Conservation (phyloP, 1,140 invertebrate species). For the Drosophila bipectinata region DNA sequence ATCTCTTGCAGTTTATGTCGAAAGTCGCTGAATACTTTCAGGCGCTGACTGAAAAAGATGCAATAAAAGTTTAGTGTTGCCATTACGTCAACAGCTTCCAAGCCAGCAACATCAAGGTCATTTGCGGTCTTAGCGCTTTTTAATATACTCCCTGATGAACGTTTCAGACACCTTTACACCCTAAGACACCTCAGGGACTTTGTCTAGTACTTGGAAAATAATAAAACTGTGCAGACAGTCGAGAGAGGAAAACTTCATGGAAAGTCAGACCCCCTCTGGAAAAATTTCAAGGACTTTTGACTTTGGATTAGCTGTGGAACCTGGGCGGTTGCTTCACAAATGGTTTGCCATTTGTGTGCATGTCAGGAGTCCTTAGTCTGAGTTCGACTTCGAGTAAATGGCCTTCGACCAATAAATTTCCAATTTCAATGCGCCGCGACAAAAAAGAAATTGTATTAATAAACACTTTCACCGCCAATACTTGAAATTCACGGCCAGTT, state of each 20-base stretch:
- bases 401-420: slow-evolving; percentile 45
- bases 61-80: slow-evolving; percentile 50
- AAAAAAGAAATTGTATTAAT: slow-evolving; percentile 75
- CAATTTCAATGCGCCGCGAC: slow-evolving; percentile 31
- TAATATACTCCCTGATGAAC: slow-evolving; percentile 15
- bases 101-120: slow-evolving; percentile 6
- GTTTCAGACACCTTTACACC: slow-evolving; percentile 23
- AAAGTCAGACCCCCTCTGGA: slow-evolving; percentile 1
- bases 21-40: slow-evolving; percentile 54
- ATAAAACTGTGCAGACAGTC: slow-evolving; percentile 23
- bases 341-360: slow-evolving; percentile 27
- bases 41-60: slow-evolving; percentile 33
- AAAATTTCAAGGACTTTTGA: slow-evolving; percentile 35
- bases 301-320: slow-evolving; percentile 29
- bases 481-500: slow-evolving; percentile 64
- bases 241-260: slow-evolving; percentile 28
- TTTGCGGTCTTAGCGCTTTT: slow-evolving; percentile 2
- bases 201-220: slow-evolving; percentile 20
- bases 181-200: slow-evolving; percentile 3
- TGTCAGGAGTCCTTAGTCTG: neutral
- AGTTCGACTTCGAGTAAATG: slow-evolving; percentile 18
- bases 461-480: slow-evolving; percentile 75
- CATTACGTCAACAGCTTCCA: slow-evolving; percentile 24
- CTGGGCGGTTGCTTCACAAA: slow-evolving; percentile 17
- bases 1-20: neutral